phyloP scores from a whole-genome alignment of 1,140 invertebrate genomes.

The Hylaeus volcanicus region DNA sequence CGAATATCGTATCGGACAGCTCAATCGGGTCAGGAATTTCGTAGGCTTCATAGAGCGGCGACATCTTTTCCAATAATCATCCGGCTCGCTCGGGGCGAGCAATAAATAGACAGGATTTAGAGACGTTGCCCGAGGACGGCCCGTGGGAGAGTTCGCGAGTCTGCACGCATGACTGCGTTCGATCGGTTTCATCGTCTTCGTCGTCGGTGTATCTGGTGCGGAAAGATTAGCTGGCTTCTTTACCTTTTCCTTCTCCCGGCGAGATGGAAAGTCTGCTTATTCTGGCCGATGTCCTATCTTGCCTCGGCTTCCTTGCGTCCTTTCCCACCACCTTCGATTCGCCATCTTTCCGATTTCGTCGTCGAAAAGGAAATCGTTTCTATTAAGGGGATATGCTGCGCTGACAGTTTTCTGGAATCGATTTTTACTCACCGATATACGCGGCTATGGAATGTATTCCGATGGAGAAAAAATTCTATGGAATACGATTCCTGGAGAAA shows the following conservation, averaged over 20 bases:
- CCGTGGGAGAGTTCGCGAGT: constrained; percentile 44
- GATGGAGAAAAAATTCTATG: too few species aligned
- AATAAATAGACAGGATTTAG: constrained; percentile 78
- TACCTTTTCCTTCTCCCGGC: constrained; percentile 5
- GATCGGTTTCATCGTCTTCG: constrained; percentile 64
- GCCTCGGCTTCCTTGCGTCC: neutral
- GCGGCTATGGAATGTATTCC: too few species aligned
- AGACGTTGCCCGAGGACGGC: constrained; percentile 45
- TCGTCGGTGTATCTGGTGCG: constrained; percentile 61
- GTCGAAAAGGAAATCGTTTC: constrained; percentile 46
- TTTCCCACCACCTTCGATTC: constrained; percentile 4
- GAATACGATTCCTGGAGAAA: too few species aligned
- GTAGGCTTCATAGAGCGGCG: constrained; percentile 29
- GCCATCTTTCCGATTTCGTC: constrained; percentile 19
- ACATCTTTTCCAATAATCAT: constrained; percentile 72
- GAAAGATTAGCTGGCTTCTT: constrained; percentile 60
- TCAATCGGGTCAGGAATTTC: constrained; percentile 26
- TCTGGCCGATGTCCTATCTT: constrained; percentile 4
- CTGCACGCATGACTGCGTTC: constrained; percentile 73
- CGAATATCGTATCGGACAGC: constrained; percentile 10
- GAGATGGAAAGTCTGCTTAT: constrained; percentile 12
- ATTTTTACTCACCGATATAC: neutral
- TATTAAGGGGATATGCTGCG: constrained; percentile 6
- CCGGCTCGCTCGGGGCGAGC: constrained; percentile 62
- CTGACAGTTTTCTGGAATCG: too few species aligned